These are phyloP conservation scores for Brachypalpus laphriformis DNA, from an alignment of 2,888 invertebrate genomes.

Conservation along the genomic window DNA sequence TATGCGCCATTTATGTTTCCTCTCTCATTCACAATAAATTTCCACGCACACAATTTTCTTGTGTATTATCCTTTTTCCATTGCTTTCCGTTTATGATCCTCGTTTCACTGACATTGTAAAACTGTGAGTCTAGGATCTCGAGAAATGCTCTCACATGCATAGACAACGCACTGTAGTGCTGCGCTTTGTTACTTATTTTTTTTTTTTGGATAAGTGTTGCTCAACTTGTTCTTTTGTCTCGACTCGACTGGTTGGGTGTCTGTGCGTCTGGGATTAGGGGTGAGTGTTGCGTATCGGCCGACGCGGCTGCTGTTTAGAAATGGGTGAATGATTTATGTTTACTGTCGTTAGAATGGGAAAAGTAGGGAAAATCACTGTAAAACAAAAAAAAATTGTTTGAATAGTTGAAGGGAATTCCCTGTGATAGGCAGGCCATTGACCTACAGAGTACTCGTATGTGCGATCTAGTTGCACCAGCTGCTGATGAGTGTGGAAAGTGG, in stretches of 20 bases:
- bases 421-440: slow-evolving; percentile 42
- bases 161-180: slow-evolving; percentile 28
- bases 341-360: slow-evolving; percentile 9
- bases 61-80: slow-evolving; percentile 37
- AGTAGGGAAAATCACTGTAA: slow-evolving; percentile 1
- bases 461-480: slow-evolving; percentile 8
- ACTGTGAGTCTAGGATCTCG: slow-evolving; percentile 31
- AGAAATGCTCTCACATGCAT: slow-evolving; percentile 5
- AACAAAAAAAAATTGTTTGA: background rate
- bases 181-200: slow-evolving; percentile 10
- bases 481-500: background rate
- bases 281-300: slow-evolving; percentile 51
- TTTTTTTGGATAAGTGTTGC: slow-evolving; percentile 48
- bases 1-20: slow-evolving; percentile 24
- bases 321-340: slow-evolving; percentile 51
- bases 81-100: slow-evolving; percentile 37
- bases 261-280: slow-evolving; percentile 46
- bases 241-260: slow-evolving; percentile 29
- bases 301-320: slow-evolving; percentile 7
- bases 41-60: slow-evolving; percentile 15
- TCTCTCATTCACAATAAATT: slow-evolving; percentile 10
- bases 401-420: slow-evolving; percentile 40
- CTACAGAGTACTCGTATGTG: slow-evolving; percentile 20
- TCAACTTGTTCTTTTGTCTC: slow-evolving; percentile 64
- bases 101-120: slow-evolving; percentile 27